phyloP scores from a whole-genome alignment of 2,888 invertebrate species.

The Dorcus hopei region DNA sequence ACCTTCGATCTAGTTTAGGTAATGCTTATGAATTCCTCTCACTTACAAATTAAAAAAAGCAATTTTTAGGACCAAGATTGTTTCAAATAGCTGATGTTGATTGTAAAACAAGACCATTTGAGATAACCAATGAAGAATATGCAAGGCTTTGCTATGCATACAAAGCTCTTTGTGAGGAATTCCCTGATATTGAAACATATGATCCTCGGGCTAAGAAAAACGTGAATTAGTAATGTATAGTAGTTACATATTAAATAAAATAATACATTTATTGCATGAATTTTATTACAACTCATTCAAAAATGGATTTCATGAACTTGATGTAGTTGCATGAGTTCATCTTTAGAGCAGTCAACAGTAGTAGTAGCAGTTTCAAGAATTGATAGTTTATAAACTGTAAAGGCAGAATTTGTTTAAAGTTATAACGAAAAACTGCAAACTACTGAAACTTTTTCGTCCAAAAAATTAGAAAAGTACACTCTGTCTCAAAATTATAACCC shows the following conservation, averaged over 20 bases:
- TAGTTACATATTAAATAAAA: too few species aligned
- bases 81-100: conserved; percentile 70
- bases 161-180: conserved; percentile 63
- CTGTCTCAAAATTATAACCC: too few species aligned
- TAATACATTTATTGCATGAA: neutral
- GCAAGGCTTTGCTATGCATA: conserved; percentile 75
- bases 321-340: neutral
- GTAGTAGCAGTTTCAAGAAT: too few species aligned
- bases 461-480: too few species aligned
- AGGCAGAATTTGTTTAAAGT: too few species aligned
- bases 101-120: conserved; percentile 65
- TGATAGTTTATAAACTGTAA: too few species aligned
- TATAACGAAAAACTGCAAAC: too few species aligned
- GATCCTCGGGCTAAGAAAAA: conserved; percentile 60
- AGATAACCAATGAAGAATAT: conserved; percentile 77
- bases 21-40: conserved; percentile 23
- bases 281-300: neutral
- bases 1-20: conserved; percentile 62
- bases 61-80: conserved; percentile 51
- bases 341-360: too few species aligned
- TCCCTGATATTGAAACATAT: conserved; percentile 65
- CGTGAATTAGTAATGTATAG: conserved; percentile 6
- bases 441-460: too few species aligned
- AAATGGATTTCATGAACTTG: neutral
- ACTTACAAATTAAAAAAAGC: conserved; percentile 1